These are phyloP conservation scores for Archocentrus centrarchus DNA, from an alignment of 2,113 vertebrate species.

Conservation along the genomic window DNA sequence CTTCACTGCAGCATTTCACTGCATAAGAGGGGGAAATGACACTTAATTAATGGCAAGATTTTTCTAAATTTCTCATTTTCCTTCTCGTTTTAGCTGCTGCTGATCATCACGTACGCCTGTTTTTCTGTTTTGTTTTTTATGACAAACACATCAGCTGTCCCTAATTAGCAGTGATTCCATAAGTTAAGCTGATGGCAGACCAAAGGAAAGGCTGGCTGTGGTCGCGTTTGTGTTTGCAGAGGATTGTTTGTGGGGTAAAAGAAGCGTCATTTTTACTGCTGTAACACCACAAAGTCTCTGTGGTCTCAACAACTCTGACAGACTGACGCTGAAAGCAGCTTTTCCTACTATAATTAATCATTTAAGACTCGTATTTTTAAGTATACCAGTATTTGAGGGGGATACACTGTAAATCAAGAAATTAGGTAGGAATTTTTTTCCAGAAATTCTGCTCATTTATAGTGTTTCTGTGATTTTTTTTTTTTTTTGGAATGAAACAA, in stretches of 20 bases:
- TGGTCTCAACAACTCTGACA: neutral
- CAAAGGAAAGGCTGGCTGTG: neutral
- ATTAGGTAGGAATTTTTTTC: neutral
- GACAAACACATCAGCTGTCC: neutral
- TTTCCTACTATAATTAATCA: neutral
- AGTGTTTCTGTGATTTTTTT: neutral
- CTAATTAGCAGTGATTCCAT: neutral
- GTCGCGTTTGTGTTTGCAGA: neutral
- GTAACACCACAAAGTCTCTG: neutral
- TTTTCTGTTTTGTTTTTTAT: neutral
- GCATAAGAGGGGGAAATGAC: neutral
- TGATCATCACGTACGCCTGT: neutral
- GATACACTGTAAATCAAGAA: neutral
- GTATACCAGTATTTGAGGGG: neutral
- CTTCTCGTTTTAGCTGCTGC: neutral
- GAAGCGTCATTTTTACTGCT: neutral
- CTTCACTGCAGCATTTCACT: neutral
- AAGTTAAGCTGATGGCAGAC: neutral
- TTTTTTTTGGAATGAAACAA: neutral
- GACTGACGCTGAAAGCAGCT: neutral
- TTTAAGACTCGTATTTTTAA: neutral
- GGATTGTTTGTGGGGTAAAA: neutral
- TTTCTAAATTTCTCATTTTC: neutral
- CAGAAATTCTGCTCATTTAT: neutral
- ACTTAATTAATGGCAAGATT: neutral